Percentiles rank a stretch among this genome's conserved stretches.
Conservation (phyloP, 2,113 vertebrate genomes). For the Leptocoma aspasia region DNA sequence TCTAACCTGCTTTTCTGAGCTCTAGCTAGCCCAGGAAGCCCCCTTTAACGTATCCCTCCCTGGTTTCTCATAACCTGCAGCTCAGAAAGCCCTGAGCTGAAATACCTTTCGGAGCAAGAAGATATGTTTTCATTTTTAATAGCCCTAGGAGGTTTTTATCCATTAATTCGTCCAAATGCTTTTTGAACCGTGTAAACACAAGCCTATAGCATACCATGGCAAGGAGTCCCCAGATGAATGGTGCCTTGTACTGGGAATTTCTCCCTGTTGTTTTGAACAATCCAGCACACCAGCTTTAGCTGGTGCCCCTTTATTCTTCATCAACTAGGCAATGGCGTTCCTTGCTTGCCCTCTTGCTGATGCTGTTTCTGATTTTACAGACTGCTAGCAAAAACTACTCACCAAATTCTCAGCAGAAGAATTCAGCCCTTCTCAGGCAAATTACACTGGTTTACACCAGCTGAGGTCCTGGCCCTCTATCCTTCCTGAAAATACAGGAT, state of each 20-base stretch:
- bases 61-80: not conserved
- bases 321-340: not conserved
- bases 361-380: not conserved
- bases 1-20: not conserved
- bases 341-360: not conserved
- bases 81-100: not conserved
- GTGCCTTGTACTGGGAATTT: not conserved
- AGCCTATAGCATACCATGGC: not conserved
- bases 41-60: not conserved
- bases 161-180: not conserved
- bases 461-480: not conserved
- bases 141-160: not conserved
- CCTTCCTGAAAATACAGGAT: not conserved
- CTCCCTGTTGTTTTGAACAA: not conserved
- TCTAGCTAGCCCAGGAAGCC: not conserved
- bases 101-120: not conserved
- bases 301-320: not conserved
- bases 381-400: not conserved
- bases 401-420: not conserved
- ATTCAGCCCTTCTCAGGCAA: not conserved
- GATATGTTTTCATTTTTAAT: not conserved
- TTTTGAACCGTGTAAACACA: not conserved
- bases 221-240: not conserved
- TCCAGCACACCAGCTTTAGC: not conserved
- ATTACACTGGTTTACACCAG: not conserved